A percentile compares a stretch with the other conserved stretches of the same genome.
These are phyloP conservation scores for Merops nubicus DNA, from an alignment of 2,113 vertebrate species.

Conservation along the genomic window DNA sequence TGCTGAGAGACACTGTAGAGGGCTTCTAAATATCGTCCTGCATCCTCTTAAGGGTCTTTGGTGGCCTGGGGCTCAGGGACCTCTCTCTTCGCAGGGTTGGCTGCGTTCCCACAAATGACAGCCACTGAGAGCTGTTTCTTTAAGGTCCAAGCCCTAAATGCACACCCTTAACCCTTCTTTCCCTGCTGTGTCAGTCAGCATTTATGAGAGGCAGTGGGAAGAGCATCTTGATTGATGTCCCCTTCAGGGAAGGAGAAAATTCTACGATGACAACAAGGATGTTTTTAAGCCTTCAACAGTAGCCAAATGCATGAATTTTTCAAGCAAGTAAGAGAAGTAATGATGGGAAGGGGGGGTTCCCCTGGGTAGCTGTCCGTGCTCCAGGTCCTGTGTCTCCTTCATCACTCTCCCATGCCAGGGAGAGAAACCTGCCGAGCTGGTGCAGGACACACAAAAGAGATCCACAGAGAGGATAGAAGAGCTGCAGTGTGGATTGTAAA, in stretches of 20 bases:
- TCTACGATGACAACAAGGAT: not conserved
- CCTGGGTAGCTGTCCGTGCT: not conserved
- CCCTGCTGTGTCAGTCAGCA: not conserved
- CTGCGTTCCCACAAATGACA: not conserved
- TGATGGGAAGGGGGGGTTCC: not conserved
- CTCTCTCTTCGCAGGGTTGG: not conserved
- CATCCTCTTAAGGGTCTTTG: not conserved
- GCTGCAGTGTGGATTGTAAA: constrained; percentile 20
- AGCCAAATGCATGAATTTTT: not conserved
- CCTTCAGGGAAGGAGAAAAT: not conserved
- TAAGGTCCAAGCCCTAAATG: not conserved
- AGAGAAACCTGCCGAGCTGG: not conserved
- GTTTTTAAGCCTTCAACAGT: not conserved
- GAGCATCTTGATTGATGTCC: not conserved
- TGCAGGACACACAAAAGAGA: not conserved
- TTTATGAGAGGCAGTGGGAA: not conserved
- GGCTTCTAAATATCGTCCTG: not conserved
- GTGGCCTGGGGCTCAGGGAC: not conserved
- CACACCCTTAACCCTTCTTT: fast-evolving
- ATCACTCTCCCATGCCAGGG: not conserved
- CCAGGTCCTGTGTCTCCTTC: fast-evolving
- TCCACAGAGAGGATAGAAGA: not conserved
- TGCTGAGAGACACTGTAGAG: not conserved
- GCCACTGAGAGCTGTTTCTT: not conserved
- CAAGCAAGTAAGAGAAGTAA: not conserved